phyloP scores from a whole-genome alignment of 2,888 invertebrate species.

The Eutolmus rufibarbis region DNA sequence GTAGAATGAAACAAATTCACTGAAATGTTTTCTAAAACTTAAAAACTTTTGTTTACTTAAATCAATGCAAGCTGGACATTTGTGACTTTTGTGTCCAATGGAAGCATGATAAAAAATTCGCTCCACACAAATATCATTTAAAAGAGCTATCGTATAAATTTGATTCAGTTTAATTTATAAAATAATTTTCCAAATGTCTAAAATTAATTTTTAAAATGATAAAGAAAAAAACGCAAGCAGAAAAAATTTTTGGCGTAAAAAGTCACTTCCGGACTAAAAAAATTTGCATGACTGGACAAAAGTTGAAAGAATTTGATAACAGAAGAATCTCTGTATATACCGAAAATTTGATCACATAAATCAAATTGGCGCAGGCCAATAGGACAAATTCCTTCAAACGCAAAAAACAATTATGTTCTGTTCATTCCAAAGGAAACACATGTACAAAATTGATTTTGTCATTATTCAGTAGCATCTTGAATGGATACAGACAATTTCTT shows the following conservation, averaged over 20 bases:
- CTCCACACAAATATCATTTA: too few relatives aligned
- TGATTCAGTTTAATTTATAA: background rate
- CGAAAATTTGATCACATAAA: background rate
- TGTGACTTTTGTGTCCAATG: too few relatives aligned
- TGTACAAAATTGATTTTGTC: slow-evolving; percentile 41
- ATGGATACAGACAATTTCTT: background rate
- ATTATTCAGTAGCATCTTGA: slow-evolving; percentile 20
- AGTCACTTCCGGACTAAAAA: background rate
- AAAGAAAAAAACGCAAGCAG: too few relatives aligned
- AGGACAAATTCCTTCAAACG: background rate
- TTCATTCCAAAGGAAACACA: background rate
- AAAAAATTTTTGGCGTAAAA: background rate
- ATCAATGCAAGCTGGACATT: too few relatives aligned
- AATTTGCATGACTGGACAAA: background rate
- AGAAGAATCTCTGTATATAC: background rate
- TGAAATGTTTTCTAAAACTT: too few relatives aligned
- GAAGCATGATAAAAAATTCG: too few relatives aligned
- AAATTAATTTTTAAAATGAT: background rate
- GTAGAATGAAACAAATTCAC: too few relatives aligned
- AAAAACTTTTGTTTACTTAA: too few relatives aligned
- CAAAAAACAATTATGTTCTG: background rate
- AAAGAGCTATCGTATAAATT: too few relatives aligned
- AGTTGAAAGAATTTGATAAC: background rate
- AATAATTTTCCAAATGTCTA: background rate
- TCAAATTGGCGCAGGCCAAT: background rate